Percentiles rank a stretch among this genome's conserved stretches.
These are phyloP conservation scores for Vandiemenella viatica DNA, from an alignment of 2,888 invertebrate species.

Conservation along the genomic window DNA sequence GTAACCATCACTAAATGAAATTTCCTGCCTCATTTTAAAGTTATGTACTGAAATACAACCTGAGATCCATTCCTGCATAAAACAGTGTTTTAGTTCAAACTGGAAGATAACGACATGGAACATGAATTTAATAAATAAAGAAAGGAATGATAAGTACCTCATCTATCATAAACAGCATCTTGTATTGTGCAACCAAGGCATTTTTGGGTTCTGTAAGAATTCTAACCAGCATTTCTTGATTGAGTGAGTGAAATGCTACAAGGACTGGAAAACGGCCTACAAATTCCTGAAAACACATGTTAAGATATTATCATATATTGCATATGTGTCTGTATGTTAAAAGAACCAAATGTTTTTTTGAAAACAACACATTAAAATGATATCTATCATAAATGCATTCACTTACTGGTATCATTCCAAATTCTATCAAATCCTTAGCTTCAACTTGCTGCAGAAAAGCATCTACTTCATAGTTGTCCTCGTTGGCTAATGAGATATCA, in stretches of 20 bases:
- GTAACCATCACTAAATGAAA: too few species aligned
- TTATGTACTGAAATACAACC: too few species aligned
- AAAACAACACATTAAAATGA: neutral
- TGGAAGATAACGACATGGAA: too few species aligned
- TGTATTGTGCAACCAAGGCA: slow-evolving; percentile 92
- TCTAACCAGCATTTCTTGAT: slow-evolving; percentile 76
- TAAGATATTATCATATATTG: too few species aligned
- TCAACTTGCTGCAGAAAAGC: slow-evolving; percentile 71
- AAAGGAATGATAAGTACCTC: too few species aligned
- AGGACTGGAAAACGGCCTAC: slow-evolving; percentile 93
- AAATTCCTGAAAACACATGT: slow-evolving; percentile 51
- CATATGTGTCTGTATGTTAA: too few species aligned
- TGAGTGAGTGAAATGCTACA: slow-evolving; percentile 93
- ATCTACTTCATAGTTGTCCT: slow-evolving; percentile 74
- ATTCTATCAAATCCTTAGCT: slow-evolving; percentile 90
- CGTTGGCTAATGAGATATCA: slow-evolving; percentile 57
- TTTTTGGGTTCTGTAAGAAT: slow-evolving; percentile 97
- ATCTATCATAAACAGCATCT: slow-evolving; percentile 88
- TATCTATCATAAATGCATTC: neutral
- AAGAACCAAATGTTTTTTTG: too few species aligned
- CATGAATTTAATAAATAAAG: too few species aligned
- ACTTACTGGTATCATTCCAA: slow-evolving; percentile 87
- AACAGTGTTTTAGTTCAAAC: too few species aligned
- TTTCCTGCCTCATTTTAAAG: too few species aligned
- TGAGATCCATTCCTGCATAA: too few species aligned